Conservation (phyloP, 2,797 vertebrate genomes). For the Prionace glauca region DNA sequence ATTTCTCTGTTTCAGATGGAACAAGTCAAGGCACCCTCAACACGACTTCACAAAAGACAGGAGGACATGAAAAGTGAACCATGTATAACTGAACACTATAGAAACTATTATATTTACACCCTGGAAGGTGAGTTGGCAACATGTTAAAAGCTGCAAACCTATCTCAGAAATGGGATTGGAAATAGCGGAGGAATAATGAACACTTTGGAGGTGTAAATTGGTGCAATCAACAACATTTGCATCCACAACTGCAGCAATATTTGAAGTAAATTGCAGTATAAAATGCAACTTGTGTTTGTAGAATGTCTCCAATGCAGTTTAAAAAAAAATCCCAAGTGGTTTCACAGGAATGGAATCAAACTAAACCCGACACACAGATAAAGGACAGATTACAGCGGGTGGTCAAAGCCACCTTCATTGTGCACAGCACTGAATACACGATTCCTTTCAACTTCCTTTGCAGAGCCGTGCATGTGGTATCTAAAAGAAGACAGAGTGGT, state of each 20-base stretch:
- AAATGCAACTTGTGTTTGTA: not conserved
- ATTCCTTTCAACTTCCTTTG: no score
- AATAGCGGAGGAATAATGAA: not conserved
- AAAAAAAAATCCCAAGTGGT: not conserved
- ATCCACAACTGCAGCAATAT: not conserved
- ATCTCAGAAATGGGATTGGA: not conserved
- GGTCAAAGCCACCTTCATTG: not conserved
- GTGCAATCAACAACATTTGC: not conserved
- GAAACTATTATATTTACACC: not conserved
- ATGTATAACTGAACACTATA: not conserved
- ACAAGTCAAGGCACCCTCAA: not conserved
- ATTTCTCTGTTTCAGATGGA: not conserved
- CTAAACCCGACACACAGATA: not conserved
- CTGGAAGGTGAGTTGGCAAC: not conserved
- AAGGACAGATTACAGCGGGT: not conserved
- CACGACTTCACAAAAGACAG: not conserved
- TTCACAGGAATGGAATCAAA: not conserved
- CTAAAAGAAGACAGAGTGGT: no score
- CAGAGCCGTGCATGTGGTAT: no score
- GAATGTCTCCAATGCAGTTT: not conserved
- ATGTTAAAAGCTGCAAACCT: not conserved
- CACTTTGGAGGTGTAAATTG: not conserved
- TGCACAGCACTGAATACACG: no score
- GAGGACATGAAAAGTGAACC: not conserved
- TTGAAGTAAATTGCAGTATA: not conserved